A percentile compares a stretch with the other conserved stretches of the same genome.
phyloP scores from a whole-genome alignment of 2,888 invertebrate species.

The Isotomurus palustris region DNA sequence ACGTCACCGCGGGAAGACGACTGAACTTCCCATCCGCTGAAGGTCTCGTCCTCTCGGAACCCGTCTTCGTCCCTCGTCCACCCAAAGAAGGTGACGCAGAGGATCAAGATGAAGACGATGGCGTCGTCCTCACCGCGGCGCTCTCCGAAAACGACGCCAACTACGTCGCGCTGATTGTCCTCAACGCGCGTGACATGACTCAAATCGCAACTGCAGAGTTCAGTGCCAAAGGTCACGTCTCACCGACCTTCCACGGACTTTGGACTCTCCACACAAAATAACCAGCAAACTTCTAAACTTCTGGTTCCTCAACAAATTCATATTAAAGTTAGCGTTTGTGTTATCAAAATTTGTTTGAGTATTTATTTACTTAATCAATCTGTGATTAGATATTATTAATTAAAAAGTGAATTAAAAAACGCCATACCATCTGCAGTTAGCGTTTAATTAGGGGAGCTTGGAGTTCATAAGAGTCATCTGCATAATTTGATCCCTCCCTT shows the following conservation, averaged over 20 bases:
- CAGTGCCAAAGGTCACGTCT: slow-evolving; percentile 30
- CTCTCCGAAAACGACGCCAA: slow-evolving; percentile 44
- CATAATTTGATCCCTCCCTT: too few relatives aligned
- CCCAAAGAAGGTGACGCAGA: slow-evolving; percentile 47
- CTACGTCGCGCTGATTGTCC: slow-evolving; percentile 47
- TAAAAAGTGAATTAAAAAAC: too few relatives aligned
- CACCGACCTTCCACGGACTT: slow-evolving; percentile 41
- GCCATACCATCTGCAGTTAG: too few relatives aligned
- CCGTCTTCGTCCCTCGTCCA: slow-evolving; percentile 53
- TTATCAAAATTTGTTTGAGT: too few relatives aligned
- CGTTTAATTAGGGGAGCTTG: too few relatives aligned
- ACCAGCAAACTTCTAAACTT: too few relatives aligned
- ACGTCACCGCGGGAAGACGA: slow-evolving; percentile 48
- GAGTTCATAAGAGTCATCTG: too few relatives aligned
- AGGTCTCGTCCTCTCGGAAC: slow-evolving; percentile 50
- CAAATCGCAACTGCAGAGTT: slow-evolving; percentile 50
- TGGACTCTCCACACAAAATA: too few relatives aligned
- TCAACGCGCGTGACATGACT: slow-evolving; percentile 50
- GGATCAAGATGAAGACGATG: slow-evolving; percentile 57
- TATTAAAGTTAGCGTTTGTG: too few relatives aligned
- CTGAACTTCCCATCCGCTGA: slow-evolving; percentile 49
- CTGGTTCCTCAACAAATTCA: too few relatives aligned
- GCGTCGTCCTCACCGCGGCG: slow-evolving; percentile 48
- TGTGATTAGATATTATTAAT: too few relatives aligned
- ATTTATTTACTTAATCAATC: too few relatives aligned